Evolutionary conservation across 1,140 invertebrate genomes (phyloP).

Genomic region (Lanistes nyassanus): DNA sequence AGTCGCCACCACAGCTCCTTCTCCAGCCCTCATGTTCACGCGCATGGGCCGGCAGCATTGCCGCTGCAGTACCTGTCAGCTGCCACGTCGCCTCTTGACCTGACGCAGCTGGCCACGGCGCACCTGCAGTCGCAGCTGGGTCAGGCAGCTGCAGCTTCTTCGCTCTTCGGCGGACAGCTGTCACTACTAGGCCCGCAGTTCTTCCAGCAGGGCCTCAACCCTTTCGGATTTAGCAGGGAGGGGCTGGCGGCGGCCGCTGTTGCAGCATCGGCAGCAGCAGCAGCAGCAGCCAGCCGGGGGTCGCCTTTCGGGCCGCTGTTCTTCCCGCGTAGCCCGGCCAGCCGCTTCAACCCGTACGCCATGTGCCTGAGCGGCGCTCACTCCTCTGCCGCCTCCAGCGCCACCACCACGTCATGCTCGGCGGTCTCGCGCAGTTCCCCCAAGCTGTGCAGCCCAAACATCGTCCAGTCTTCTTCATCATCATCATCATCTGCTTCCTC

Average conservation of each 20-base stretch:
- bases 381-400: neutral
- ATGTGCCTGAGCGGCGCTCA: neutral
- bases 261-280: neutral
- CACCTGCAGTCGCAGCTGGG: slow-evolving; percentile 15
- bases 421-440: neutral
- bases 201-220: slow-evolving; percentile 25
- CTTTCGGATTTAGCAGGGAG: slow-evolving; percentile 20
- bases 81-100: slow-evolving; percentile 13
- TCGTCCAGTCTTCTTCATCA: neutral
- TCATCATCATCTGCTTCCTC: neutral
- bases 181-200: slow-evolving; percentile 23
- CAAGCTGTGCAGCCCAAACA: neutral
- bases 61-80: slow-evolving; percentile 19
- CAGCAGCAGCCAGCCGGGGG: slow-evolving; percentile 1
- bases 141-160: slow-evolving; percentile 12
- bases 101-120: slow-evolving; percentile 24
- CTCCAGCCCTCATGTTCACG: neutral
- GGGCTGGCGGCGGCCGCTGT: slow-evolving; percentile 5
- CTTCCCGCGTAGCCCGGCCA: slow-evolving; percentile 1
- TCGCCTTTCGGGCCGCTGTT: slow-evolving; percentile 24
- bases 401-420: neutral
- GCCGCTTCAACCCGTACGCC: slow-evolving; percentile 15
- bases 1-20: neutral
- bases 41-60: neutral
- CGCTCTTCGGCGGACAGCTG: slow-evolving; percentile 11